Conservation (phyloP, 2,888 invertebrate species). For the Anthoptus insignis region DNA sequence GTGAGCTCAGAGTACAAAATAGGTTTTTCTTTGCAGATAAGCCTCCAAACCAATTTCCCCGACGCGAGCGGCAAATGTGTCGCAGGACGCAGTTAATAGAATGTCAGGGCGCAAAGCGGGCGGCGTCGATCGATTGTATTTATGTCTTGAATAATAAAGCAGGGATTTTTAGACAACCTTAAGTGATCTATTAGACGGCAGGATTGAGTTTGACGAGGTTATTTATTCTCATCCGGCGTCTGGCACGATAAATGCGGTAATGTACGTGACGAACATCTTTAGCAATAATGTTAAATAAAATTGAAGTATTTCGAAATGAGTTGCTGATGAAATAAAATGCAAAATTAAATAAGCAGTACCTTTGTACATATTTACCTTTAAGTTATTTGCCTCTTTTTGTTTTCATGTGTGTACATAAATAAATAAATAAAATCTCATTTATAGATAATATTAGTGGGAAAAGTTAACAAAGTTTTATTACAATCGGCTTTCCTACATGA, state of each 20-base stretch:
- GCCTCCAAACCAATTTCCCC: slow-evolving; percentile 66
- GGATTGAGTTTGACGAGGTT: slow-evolving; percentile 43
- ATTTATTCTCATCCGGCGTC: slow-evolving; percentile 45
- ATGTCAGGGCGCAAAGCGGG: slow-evolving; percentile 60
- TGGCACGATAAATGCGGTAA: slow-evolving; percentile 32
- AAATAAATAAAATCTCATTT: too few relatives aligned
- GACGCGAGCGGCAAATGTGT: slow-evolving; percentile 65
- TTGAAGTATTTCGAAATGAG: background rate
- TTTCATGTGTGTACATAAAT: too few relatives aligned
- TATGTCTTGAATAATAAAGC: slow-evolving; percentile 56
- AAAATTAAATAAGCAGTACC: background rate
- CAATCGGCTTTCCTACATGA: too few relatives aligned
- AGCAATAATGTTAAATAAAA: background rate
- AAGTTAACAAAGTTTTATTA: too few relatives aligned
- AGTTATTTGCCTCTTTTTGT: too few relatives aligned
- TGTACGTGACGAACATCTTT: slow-evolving; percentile 12
- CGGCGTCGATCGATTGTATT: slow-evolving; percentile 59
- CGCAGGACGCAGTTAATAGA: slow-evolving; percentile 66
- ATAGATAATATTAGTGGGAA: too few relatives aligned
- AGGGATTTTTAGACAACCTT: slow-evolving; percentile 47
- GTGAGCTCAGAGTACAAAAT: slow-evolving; percentile 27
- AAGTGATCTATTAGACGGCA: slow-evolving; percentile 57
- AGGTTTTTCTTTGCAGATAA: slow-evolving; percentile 59
- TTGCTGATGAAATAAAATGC: background rate
- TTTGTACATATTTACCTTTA: too few relatives aligned